Base-by-base conservation (phyloP, 1,140 invertebrate species). In the Pentalonia nigronervosa region DNA sequence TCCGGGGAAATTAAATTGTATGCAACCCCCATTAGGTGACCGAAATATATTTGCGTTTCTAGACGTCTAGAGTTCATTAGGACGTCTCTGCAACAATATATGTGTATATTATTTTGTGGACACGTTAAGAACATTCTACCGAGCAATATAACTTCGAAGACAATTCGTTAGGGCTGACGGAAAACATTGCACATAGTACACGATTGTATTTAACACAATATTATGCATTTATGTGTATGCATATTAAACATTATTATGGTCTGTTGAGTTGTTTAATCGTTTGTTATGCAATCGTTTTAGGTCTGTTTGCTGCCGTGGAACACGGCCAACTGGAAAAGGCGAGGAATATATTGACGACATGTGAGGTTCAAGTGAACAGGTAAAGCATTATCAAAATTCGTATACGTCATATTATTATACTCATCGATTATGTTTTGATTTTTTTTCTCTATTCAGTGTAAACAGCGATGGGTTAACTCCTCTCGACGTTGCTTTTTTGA, bases 291-390 rank as follows among this genome's bases (percentile, higher is more conserved):
- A 36, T 36, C 8, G 25, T 41, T 96, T 30, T 96, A 98, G 98
- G 97, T 76, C 96, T 98, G n/a, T 98, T 98, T 95, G 97, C 97
- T 25, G 98, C 98, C 2, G 98, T 99, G 7, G 98, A 99, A 95
- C 97, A 99, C 95, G 98, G 98, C 45, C 98, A 99, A 95, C 95
- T 99, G 94, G 98, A 99, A 94, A 98, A 98, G 95, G 98, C 97
- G 1, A 96, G 97, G 94, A 97, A 97, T 50, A 98, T 99, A 94
- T 95, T 99, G 93, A 98, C 99, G 94, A 98, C 98, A 25, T 98
- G 97, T 0, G 97, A 98, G 95, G 97, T 98, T 8, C 97, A 99
- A 95, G 97, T 99, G 45, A 99, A 99, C 95, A 98, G 98, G 98
- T 99, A 67, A 60, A 23, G 25, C 25, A 7, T 50, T n/a, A 86